Base-by-base conservation (phyloP, 2,113 vertebrate species). In the Seriola quinqueradiata region DNA sequence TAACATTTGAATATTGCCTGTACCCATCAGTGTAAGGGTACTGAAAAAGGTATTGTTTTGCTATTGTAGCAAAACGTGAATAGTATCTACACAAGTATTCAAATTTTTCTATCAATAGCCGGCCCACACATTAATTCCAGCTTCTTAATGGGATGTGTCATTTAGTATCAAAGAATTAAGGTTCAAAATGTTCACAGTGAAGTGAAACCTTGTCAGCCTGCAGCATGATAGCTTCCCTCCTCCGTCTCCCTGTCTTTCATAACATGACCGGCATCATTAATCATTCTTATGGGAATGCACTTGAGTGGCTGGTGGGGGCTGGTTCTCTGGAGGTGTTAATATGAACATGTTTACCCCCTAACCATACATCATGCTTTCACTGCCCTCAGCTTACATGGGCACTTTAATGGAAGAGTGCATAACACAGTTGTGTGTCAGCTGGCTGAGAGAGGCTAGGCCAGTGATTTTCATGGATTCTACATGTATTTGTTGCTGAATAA, bases 201-300 rank as follows among this genome's bases (percentile, higher is more conserved):
- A 74, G 72, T 78, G 77, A 72, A 77, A 72, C 44, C 63, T 70
- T 75, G 80, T 90, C 83, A 59, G 86, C 70, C 81, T 65, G 57
- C 77, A 82, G 86, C 76, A 7, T 68, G 72, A 86, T 67, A 9
- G 69, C 78, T 60, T 69, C 84, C 85, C 67, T 59, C 75, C 76
- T 80, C 75, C 13, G 28, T 28, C 79, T 69, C 34, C 60, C 50
- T 65, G 59, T 74, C 80, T 85, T 82, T 90, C 81, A 82, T 60
- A 89, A 83, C 75, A 52, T 17, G 46, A 90, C 74, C 70, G 21
- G 70, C 83, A 71, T 90, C 91, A 90, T 93, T 91, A 85, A 91
- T 94, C 93, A 90, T 88, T 87, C 83, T 81, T 64, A 75, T 42
- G 54, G 74, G 63, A 54, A 74, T 55, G 50, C 73, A 72, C 52